Evolutionary conservation across 2,888 invertebrate genomes (phyloP).

Genomic region (Acanthoscelides obtectus): DNA sequence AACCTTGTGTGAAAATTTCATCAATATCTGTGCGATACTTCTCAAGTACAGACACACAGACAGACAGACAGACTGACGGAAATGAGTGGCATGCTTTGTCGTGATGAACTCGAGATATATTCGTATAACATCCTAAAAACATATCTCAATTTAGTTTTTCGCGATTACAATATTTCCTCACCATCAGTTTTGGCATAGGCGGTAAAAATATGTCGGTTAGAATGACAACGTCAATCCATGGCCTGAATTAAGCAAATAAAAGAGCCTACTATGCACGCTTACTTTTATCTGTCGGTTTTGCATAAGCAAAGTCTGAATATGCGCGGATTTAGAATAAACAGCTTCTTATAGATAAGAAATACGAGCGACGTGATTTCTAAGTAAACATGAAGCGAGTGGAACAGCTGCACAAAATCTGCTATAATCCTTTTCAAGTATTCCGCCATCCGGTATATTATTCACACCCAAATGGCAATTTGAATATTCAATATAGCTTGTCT

Average conservation of each 20-base stretch:
- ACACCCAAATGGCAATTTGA: background rate
- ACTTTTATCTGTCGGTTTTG: background rate
- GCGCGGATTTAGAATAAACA: background rate
- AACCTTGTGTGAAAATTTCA: no score
- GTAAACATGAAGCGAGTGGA: background rate
- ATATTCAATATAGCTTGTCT: background rate
- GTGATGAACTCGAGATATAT: no score
- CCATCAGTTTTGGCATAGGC: no score
- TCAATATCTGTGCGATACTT: no score
- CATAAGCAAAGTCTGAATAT: background rate
- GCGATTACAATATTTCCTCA: no score
- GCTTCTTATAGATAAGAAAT: background rate
- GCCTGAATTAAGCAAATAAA: background rate
- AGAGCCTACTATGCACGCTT: background rate
- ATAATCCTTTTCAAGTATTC: background rate
- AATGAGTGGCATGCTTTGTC: no score
- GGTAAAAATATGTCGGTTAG: no score
- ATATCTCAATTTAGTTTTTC: no score
- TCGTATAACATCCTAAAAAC: no score
- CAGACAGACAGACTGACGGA: no score
- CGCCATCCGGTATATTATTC: background rate
- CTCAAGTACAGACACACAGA: no score
- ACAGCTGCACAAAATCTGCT: background rate
- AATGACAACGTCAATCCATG: background rate
- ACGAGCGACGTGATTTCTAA: background rate